Evolutionary conservation across 2,888 invertebrate species (phyloP).

Genomic region (Deilephila elpenor): DNA sequence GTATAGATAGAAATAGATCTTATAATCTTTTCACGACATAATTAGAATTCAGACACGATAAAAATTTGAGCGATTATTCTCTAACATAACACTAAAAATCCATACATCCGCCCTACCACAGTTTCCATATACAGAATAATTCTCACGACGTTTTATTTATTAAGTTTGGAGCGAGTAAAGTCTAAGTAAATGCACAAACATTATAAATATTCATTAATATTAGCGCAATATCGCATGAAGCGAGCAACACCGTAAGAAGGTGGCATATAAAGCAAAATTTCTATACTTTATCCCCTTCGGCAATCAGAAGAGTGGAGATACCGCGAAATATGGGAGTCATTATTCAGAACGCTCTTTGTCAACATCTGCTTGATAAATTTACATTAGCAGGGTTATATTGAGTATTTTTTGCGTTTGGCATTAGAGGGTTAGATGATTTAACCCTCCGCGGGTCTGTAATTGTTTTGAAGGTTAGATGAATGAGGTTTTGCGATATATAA

Average conservation of each 20-base stretch:
- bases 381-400: slow-evolving; percentile 65
- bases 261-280: slow-evolving; percentile 47
- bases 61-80: too few species aligned
- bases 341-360: slow-evolving; percentile 72
- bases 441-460: too few species aligned
- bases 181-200: slow-evolving; percentile 65
- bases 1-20: too few species aligned
- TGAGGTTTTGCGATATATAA: too few species aligned
- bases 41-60: too few species aligned
- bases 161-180: slow-evolving; percentile 42
- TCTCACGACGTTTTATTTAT: slow-evolving; percentile 25
- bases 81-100: not conserved
- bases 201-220: slow-evolving; percentile 72
- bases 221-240: slow-evolving; percentile 59
- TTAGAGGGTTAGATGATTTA: too few species aligned
- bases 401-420: not conserved
- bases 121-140: not conserved
- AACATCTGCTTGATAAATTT: slow-evolving; percentile 74
- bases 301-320: slow-evolving; percentile 70
- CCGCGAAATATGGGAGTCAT: slow-evolving; percentile 77
- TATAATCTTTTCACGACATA: too few species aligned
- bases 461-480: too few species aligned
- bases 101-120: not conserved
- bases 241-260: slow-evolving; percentile 41
- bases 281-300: slow-evolving; percentile 50